A percentile compares a stretch with the other conserved stretches of the same genome.
These are phyloP conservation scores for Macrotrachela quadricornifera DNA, from an alignment of 1,140 invertebrate genomes.

Conservation along the genomic window DNA sequence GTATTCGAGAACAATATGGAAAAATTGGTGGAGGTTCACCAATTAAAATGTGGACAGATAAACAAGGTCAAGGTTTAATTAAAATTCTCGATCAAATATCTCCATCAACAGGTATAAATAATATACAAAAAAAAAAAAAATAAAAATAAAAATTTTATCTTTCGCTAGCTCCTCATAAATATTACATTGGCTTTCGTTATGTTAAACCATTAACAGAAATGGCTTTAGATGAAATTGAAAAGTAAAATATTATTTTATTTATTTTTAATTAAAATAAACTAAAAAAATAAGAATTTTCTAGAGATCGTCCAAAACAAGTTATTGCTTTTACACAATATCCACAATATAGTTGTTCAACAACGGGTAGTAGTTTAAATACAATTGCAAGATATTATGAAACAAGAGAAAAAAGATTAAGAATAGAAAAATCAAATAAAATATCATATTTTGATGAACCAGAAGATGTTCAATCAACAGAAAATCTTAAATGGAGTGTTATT, in stretches of 20 bases:
- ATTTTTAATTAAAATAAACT: conserved; percentile 1
- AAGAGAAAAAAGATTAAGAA: conserved; percentile 34
- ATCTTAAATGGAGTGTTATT: conserved; percentile 63
- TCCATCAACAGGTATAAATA: conserved; percentile 41
- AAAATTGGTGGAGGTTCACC: conserved; percentile 89
- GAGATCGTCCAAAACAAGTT: conserved; percentile 54
- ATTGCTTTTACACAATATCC: conserved; percentile 90
- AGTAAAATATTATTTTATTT: conserved; percentile 33
- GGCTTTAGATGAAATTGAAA: conserved; percentile 53
- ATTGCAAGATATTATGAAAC: conserved; percentile 53
- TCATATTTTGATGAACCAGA: too few relatives aligned
- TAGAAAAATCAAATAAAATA: conserved; percentile 12
- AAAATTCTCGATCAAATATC: conserved; percentile 54
- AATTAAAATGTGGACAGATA: conserved; percentile 72
- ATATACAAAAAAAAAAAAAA: too few relatives aligned
- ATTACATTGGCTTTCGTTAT: conserved; percentile 82
- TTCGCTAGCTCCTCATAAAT: conserved; percentile 56
- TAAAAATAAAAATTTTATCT: background rate
- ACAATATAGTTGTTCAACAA: conserved; percentile 87
- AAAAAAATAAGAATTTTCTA: conserved; percentile 18
- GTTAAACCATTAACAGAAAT: conserved; percentile 66
- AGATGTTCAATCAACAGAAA: too few relatives aligned
- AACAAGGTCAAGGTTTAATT: conserved; percentile 55
- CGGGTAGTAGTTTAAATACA: conserved; percentile 81
- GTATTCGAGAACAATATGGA: conserved; percentile 68